Conservation (phyloP, 2,888 invertebrate species). For the Nowickia ferox region DNA sequence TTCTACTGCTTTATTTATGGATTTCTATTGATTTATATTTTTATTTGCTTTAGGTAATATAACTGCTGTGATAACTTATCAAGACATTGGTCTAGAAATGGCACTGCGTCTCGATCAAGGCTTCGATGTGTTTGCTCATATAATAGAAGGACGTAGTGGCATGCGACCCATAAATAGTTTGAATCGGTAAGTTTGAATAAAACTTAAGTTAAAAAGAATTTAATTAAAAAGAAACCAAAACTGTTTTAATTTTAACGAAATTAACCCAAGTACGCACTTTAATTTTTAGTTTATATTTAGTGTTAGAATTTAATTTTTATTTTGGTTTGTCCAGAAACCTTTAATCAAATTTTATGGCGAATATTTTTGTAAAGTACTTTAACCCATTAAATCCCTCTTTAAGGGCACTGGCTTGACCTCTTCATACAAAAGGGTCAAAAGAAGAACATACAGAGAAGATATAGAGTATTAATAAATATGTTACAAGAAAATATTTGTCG, state of each 20-base stretch:
- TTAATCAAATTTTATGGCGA: too few species aligned
- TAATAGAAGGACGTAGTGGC: constrained; percentile 87
- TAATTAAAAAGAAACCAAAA: too few species aligned
- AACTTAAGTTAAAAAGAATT: not conserved
- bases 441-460: too few species aligned
- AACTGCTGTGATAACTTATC: constrained; percentile 92
- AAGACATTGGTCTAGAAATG: constrained; percentile 90
- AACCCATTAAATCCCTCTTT: too few species aligned
- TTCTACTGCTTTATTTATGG: constrained; percentile 33
- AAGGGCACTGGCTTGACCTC: too few species aligned
- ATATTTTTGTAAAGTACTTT: too few species aligned
- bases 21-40: not conserved
- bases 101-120: constrained; percentile 88
- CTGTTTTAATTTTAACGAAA: too few species aligned
- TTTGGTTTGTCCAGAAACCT: too few species aligned
- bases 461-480: too few species aligned
- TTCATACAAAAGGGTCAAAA: too few species aligned
- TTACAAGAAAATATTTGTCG: too few species aligned
- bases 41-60: constrained; percentile 86
- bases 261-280: not conserved
- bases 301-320: too few species aligned
- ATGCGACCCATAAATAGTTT: constrained; percentile 87
- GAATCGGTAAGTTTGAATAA: constrained; percentile 86
- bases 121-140: constrained; percentile 87
- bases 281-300: not conserved